phyloP scores from a whole-genome alignment of 2,888 invertebrate species.

The Odontomyia ornata region DNA sequence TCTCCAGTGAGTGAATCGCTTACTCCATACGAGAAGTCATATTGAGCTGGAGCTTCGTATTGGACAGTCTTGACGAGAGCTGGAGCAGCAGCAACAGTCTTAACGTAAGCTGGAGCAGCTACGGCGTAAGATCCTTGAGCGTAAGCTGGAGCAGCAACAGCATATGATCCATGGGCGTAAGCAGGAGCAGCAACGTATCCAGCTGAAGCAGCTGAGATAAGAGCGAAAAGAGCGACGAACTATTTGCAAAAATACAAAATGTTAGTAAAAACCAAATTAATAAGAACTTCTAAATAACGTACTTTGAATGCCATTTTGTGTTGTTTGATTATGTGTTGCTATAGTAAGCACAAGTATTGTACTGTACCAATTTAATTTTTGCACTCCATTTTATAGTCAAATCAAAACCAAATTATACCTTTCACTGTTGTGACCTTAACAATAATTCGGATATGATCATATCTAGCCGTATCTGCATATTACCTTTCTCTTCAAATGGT shows the following conservation, averaged over 20 bases:
- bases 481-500: neutral
- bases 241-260: slow-evolving; percentile 48
- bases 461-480: too few species aligned
- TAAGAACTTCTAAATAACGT: neutral
- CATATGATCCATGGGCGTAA: neutral
- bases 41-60: slow-evolving; percentile 59
- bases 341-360: neutral
- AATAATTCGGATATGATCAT: neutral
- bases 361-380: slow-evolving; percentile 2
- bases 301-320: slow-evolving; percentile 43
- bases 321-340: neutral
- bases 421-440: neutral
- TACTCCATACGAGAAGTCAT: slow-evolving; percentile 66
- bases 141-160: slow-evolving; percentile 34
- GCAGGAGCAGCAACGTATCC: slow-evolving; percentile 21
- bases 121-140: slow-evolving; percentile 19
- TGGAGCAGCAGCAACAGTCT: slow-evolving; percentile 43
- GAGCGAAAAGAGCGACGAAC: slow-evolving; percentile 58
- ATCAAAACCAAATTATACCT: neutral
- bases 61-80: slow-evolving; percentile 53
- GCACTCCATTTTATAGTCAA: slow-evolving; percentile 26
- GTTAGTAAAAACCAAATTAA: neutral
- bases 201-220: slow-evolving; percentile 55
- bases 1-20: slow-evolving; percentile 67
- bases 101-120: slow-evolving; percentile 44